Base-by-base conservation (phyloP, 92 coral and sea anemone species). In the Meandrina meandrites region DNA sequence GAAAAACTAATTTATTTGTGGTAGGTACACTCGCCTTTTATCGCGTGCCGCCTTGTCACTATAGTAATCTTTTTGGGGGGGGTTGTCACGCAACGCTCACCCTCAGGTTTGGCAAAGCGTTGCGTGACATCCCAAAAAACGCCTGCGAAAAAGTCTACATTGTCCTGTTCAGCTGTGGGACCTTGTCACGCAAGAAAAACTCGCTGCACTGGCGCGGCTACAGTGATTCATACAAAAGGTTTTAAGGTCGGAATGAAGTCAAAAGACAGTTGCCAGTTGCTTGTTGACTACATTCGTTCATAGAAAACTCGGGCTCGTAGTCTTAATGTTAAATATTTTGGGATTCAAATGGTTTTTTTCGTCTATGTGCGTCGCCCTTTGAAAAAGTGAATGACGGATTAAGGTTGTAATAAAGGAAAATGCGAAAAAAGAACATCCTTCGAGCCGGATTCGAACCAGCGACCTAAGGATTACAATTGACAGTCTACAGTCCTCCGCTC, bases 381-480 rank as follows among this genome's bases (percentile, higher is more conserved):
- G n/a, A 12, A 12, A 13, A 35, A 27, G 53, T 27, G 13, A 48
- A 48, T 48, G 1, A 48, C 53, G 53, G 14, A 48, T 48, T 48
- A 9, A 48, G 53, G 53, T 19, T 24, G 8, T 57, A 19, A 22
- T 57, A 78, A 24, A 9, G 3, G 0, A 42, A 45, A 13, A 21
- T n/a, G n/a, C n/a, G n/a, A n/a, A 47, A 47, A 0, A 32, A 14
- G 13, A 70, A 15, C n/a, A 8, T 92, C 94, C 93, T 92, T 89
- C 93, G 93, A 92, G 94, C 93, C 91, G 89, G 94, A 92, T 78
- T 92, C 89, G 94, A 92, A 90, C 94, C 94, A 92, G 93, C 94
- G 93, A 90, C 94, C 94, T 92, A 86, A 80, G 82, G 86, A 78
- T 79, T 1, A 31, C 67, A 77, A 9, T 30, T 5, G 12, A 3